phyloP scores from a whole-genome alignment of 2,888 invertebrate species.

The Dione juno region DNA sequence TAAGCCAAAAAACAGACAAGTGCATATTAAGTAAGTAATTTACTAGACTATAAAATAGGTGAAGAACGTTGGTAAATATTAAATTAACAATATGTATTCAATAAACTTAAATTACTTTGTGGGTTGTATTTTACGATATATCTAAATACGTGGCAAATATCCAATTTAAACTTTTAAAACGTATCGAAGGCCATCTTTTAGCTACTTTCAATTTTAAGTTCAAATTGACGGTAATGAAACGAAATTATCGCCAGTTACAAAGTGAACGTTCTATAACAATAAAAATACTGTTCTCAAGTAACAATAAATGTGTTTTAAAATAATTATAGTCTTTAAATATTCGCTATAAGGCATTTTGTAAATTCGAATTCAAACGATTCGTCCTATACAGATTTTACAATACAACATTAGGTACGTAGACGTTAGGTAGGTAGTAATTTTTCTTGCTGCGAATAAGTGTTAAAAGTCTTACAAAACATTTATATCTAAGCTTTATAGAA shows the following conservation, averaged over 20 bases:
- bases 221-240: constrained; percentile 21
- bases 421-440: too few relatives aligned
- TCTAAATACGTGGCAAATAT: neutral
- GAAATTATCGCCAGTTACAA: constrained; percentile 10
- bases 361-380: too few relatives aligned
- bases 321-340: too few relatives aligned
- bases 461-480: constrained; percentile 12
- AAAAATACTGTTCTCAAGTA: constrained; percentile 14
- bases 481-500: neutral
- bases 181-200: constrained; percentile 10
- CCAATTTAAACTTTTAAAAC: constrained; percentile 12
- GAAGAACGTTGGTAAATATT: too few relatives aligned
- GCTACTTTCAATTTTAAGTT: constrained; percentile 28
- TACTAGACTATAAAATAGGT: too few relatives aligned
- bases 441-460: neutral
- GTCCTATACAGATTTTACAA: too few relatives aligned
- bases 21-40: too few relatives aligned
- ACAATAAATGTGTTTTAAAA: neutral
- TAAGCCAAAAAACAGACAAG: too few relatives aligned
- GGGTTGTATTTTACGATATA: neutral
- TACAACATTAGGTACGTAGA: too few relatives aligned
- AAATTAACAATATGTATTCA: neutral
- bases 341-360: too few relatives aligned
- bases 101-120: neutral
- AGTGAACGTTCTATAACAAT: constrained; percentile 19